Evolutionary conservation across 2,888 invertebrate genomes (phyloP), one percentile per base, ranked within the genome.

Genomic region (Luffia ferchaultella): DNA sequence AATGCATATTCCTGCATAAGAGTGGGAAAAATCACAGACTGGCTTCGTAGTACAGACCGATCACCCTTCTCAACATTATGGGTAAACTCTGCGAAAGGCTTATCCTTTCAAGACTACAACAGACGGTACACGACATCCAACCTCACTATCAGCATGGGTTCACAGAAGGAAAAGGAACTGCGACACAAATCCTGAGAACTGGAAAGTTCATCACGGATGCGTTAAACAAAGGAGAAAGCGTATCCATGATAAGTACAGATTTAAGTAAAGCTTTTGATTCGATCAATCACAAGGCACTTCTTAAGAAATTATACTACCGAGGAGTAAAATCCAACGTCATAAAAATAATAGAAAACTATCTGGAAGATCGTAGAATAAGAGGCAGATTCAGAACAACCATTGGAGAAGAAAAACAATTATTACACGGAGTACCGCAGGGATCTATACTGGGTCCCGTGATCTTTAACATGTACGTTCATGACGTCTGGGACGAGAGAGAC

Each of bases 201-300:
- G 48, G 52, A 16, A 54, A 54, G 45, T 45, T 46, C n/a, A 50
- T 54, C 12, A 50, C 52, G 12, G 51, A 54, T 41, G 49, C 54
- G 7, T 20, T 52, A 45, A 41, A 16, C 7, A 15, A 19, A 7
- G 42, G 42, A 9, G 17, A 48, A 18, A 49, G 42, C 46, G 53
- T 51, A 5, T 49, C 51, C n/a, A 53, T 53, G 16, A 30, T 30
- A 30, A 7, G 45, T 1, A 51, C 53, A n/a, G 53, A 53, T 17
- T 19, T 53, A 2, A 19, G 17, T 1, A 53, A 53, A 47, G 53
- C 50, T n/a, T 53, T 53, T 19, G 53, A 53, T 48, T 48, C 48
- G 46, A 53, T 53, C 20, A 42, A 49, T 30, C 30, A 30, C 30
- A 30, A 30, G 12, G 30, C 5, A 3, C 12, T 30, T 3, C 3